Evolutionary conservation across 2,797 vertebrate genomes (phyloP).

Genomic region (Anguilla megastoma): DNA sequence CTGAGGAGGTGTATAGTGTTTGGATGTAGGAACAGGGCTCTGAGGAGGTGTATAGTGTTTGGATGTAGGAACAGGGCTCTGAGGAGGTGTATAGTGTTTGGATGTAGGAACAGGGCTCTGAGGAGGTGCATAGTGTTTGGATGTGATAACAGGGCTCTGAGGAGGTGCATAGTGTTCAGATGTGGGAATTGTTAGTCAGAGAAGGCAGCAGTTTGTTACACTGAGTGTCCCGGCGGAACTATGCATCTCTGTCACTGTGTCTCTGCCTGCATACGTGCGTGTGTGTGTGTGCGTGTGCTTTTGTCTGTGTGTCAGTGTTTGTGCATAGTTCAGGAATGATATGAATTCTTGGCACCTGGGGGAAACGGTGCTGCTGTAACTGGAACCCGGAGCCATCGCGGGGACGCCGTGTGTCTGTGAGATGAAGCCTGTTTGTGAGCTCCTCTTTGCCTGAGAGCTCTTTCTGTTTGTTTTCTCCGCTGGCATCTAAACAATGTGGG

Average conservation of each 20-base stretch:
- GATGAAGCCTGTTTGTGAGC: neutral
- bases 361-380: neutral
- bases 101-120: no score
- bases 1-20: no score
- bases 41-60: no score
- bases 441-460: neutral
- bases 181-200: neutral
- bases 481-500: neutral
- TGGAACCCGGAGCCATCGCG: neutral
- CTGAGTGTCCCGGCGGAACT: neutral
- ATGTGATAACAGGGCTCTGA: neutral
- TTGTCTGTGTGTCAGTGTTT: neutral
- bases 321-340: neutral
- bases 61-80: no score
- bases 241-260: neutral
- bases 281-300: neutral
- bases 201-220: neutral
- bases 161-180: neutral
- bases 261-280: neutral
- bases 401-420: neutral
- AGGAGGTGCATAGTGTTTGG: no score
- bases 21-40: no score
- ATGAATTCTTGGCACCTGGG: neutral
- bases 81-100: no score
- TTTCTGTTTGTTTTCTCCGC: neutral